phyloP scores from a whole-genome alignment of 2,888 invertebrate genomes.

The Drosophila mercatorum region DNA sequence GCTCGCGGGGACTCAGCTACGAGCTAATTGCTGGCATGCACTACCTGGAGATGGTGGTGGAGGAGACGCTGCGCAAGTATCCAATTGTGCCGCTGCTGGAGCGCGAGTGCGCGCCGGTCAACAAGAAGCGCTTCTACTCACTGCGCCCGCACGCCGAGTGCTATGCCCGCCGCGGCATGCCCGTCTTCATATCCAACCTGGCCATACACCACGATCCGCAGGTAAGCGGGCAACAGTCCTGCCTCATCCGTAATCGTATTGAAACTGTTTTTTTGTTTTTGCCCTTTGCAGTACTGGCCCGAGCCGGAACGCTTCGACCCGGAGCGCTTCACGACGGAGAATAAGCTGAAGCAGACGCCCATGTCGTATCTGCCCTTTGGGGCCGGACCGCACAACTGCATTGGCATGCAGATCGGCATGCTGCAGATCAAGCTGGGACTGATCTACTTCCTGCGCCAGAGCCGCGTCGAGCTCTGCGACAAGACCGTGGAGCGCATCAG shows the following conservation, averaged over 20 bases:
- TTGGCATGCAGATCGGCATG: constrained; percentile 81
- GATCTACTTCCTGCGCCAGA: constrained; percentile 81
- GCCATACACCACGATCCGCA: constrained; percentile 83
- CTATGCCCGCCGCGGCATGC: constrained; percentile 81
- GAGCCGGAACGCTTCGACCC: constrained; percentile 83
- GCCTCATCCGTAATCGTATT: too few species aligned
- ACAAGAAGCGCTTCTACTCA: constrained; percentile 80
- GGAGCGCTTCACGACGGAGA: constrained; percentile 80
- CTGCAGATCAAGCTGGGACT: constrained; percentile 83
- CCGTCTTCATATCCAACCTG: constrained; percentile 83
- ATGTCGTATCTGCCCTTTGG: constrained; percentile 83
- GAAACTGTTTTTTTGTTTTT: too few species aligned
- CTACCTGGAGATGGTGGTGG: constrained; percentile 85
- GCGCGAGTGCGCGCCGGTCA: constrained; percentile 81
- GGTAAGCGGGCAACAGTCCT: constrained; percentile 4
- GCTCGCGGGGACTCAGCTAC: constrained; percentile 76
- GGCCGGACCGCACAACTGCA: constrained; percentile 82
- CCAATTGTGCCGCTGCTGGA: constrained; percentile 83
- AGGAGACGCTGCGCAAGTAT: constrained; percentile 83
- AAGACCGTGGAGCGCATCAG: constrained; percentile 75
- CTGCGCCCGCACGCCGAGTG: constrained; percentile 82
- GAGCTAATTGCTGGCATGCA: constrained; percentile 84
- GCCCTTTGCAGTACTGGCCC: constrained; percentile 78
- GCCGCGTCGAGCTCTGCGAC: constrained; percentile 79
- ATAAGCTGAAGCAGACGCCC: constrained; percentile 74